phyloP scores from a whole-genome alignment of 2,113 vertebrate species.

The Anguilla rostrata region DNA sequence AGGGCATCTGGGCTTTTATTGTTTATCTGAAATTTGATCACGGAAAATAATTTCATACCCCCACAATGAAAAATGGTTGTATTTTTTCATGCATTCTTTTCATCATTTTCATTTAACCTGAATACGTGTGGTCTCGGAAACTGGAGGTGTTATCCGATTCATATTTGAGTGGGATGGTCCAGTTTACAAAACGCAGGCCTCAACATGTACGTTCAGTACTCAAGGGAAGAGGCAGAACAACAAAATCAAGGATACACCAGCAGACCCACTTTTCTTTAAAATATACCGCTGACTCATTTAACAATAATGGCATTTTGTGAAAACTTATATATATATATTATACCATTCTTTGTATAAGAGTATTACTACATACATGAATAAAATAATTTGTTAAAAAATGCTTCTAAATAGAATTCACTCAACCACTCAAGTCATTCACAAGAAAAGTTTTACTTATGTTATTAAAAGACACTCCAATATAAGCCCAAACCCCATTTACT shows the following conservation, averaged over 20 bases:
- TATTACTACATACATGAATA: slow-evolving; percentile 4
- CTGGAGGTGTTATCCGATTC: not conserved
- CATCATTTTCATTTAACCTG: not conserved
- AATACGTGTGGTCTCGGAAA: not conserved
- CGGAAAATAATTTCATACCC: slow-evolving; percentile 5
- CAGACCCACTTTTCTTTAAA: not conserved
- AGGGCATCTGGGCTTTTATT: slow-evolving; percentile 10
- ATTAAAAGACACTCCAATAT: slow-evolving; percentile 54
- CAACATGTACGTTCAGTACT: not conserved
- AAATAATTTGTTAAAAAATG: not conserved
- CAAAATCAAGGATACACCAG: not conserved
- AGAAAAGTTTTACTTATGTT: slow-evolving; percentile 18
- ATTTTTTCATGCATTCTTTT: not conserved
- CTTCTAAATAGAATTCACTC: slow-evolving; percentile 14
- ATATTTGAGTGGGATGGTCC: not conserved
- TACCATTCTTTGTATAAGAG: slow-evolving; percentile 8
- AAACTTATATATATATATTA: not conserved
- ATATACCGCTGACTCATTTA: not conserved
- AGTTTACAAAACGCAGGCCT: not conserved
- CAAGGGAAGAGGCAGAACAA: not conserved
- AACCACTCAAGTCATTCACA: slow-evolving; percentile 14
- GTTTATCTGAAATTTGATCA: slow-evolving; percentile 7
- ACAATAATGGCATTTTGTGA: not conserved
- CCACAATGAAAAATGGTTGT: not conserved
- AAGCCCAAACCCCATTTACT: slow-evolving; percentile 66